Conservation (phyloP, 2,797 vertebrate species). For the Chanos chanos region DNA sequence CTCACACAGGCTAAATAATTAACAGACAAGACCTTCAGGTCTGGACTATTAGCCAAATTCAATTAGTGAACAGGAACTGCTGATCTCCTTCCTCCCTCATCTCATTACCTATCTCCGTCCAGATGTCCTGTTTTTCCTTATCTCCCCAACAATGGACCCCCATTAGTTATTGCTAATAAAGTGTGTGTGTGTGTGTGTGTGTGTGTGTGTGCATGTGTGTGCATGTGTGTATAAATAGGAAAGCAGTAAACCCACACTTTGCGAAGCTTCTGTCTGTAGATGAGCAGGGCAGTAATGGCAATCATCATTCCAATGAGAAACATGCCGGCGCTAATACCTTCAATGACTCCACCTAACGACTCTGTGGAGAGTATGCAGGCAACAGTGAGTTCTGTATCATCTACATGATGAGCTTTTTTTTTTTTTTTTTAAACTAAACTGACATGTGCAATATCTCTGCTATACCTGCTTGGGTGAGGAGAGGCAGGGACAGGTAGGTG, state of each 20-base stretch:
- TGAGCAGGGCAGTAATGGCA: constrained; percentile 80
- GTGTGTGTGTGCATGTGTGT: not conserved
- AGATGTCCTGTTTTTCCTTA: constrained; percentile 6
- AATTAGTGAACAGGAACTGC: constrained; percentile 18
- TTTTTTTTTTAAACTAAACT: not conserved
- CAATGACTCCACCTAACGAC: constrained; percentile 85
- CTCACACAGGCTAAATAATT: not conserved
- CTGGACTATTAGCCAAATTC: constrained; percentile 12
- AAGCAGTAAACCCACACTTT: constrained; percentile 75
- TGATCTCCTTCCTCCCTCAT: constrained; percentile 4
- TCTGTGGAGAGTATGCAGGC: constrained; percentile 71
- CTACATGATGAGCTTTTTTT: not conserved
- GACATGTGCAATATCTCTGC: not conserved
- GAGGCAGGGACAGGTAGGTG: constrained; percentile 84
- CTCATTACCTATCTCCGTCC: constrained; percentile 9
- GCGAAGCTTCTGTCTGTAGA: constrained; percentile 83
- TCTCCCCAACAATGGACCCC: constrained; percentile 3
- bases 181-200: not conserved
- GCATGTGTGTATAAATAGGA: not conserved
- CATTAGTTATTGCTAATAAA: constrained; percentile 15
- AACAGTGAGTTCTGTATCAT: not conserved
- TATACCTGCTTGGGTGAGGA: constrained; percentile 86
- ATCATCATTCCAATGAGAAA: constrained; percentile 89
- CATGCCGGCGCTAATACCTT: constrained; percentile 88
- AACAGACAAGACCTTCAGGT: not conserved